Base-by-base conservation (phyloP, 2,888 invertebrate genomes). In the Shargacucullia verbasci region DNA sequence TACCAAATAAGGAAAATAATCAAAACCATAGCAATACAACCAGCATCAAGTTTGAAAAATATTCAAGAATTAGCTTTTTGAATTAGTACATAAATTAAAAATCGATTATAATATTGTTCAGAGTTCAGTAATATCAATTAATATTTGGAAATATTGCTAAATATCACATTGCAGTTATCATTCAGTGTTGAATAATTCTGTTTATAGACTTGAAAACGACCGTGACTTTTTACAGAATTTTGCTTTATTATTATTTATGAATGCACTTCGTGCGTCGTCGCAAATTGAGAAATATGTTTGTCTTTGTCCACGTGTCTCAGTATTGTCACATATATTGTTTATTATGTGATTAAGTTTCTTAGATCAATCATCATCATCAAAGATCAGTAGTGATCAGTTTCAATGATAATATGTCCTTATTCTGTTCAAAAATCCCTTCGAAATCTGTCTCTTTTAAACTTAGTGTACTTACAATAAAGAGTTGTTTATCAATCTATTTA, bases 141-240 rank as follows among this genome's bases (percentile, higher is more conserved):
- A 29, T 35, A 12, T 27, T 27, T 33, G 7, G n/a, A 13, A 11
- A 35, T 40, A 37, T 48, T 53, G 43, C 35, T 11, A 27, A 45
- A 45, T 29, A 1, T 31, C 0, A 31, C 10, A 34, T 47, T 39
- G 25, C 34, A 55, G 46, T 10, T n/a, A 39, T 34, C 13, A 37
- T 40, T 62, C 15, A 7, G 1, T n/a, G 34, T 34, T 52, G 43
- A 48, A 45, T 25, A 37, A 27, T 48, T 59, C 53, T 10, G 0
- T 45, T 38, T 31, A 14, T 33, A 40, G 15, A 41, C 40, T 56
- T 11, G 34, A 35, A 7, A 25, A 15, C 5, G 70, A 34, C 73
- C 73, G 37, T 73, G 73, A 67, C 63, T 66, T 61, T 54, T 35
- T 7, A 34, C 39, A 40, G 20, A 13, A 13, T 1, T 12, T 31